Evolutionary conservation across 2,113 vertebrate species (phyloP), one percentile per base, ranked within the genome.

Genomic region (Monarcha castaneiventris): DNA sequence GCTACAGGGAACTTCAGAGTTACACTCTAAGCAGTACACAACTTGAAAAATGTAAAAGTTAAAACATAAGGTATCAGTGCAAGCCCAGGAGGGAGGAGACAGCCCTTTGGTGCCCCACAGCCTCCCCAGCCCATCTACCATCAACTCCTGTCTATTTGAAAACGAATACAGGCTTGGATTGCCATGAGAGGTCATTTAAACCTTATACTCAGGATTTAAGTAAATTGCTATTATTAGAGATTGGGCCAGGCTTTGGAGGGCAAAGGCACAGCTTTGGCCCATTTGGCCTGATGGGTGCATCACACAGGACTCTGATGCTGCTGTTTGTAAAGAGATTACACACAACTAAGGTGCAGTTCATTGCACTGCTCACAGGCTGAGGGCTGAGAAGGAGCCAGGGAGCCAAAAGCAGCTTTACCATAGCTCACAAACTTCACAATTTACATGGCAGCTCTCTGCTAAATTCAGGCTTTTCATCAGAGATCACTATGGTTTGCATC

Each of bases 231-330:
- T 7, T 11, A 9, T 21, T 44, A 19, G 25, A 33, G 29, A 66
- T 56, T 35, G 81, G 46, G 25, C 26, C 26, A 27, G 59, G 37
- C 22, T 84, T 37, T 23, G 39, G 51, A 51, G 16, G 27, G 6
- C 23, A 89, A 49, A 77, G 41, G 37, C 49, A 18, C 13, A 32
- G 26, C 8, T 54, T 55, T n/a, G 32, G 35, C 25, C 25, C 3
- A 0, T 64, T 64, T 64, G 51, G 14, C n/a, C n/a, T 8, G 6
- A 39, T 0, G 3, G 37, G 6, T 19, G 4, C 18, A 39, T 12
- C 44, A 11, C 48, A 14, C 48, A 49, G n/a, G n/a, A n/a, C 1
- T 16, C 17, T 18, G 78, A 17, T 10, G 4, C 43, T 91, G 44
- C 62, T 67, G 27, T 84, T 78, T 63, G 52, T 32, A 82, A 52